Percentiles rank a stretch among this genome's conserved stretches.
phyloP scores from a whole-genome alignment of 2,888 invertebrate species.

The Cheilosia impressa region DNA sequence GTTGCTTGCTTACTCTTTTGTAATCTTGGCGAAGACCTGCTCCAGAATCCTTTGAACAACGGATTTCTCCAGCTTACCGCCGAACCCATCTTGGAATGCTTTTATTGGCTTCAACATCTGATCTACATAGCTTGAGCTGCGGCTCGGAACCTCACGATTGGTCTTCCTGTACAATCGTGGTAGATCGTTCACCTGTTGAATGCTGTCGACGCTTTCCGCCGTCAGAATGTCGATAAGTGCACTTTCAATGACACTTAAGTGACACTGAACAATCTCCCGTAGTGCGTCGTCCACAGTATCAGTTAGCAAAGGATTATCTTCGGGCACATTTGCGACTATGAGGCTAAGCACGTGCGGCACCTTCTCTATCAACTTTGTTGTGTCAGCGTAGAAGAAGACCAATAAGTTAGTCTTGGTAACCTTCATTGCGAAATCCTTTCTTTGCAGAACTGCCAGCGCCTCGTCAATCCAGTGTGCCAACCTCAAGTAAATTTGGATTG shows the following conservation, averaged over 20 bases:
- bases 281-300: conserved; percentile 79
- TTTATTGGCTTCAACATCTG: conserved; percentile 86
- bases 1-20: conserved; percentile 85
- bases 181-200: conserved; percentile 95
- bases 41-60: conserved; percentile 79
- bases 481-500: conserved; percentile 92
- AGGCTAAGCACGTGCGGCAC: conserved; percentile 85
- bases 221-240: conserved; percentile 91
- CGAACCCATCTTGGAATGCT: conserved; percentile 82
- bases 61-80: conserved; percentile 79
- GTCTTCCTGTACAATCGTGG: conserved; percentile 96
- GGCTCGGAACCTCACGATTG: conserved; percentile 93
- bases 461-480: conserved; percentile 89
- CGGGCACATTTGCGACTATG: conserved; percentile 86
- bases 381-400: conserved; percentile 79
- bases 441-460: conserved; percentile 81
- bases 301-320: conserved; percentile 76
- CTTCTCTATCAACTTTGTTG: conserved; percentile 77
- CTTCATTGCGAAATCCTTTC: conserved; percentile 67
- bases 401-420: conserved; percentile 78
- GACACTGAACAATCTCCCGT: conserved; percentile 74
- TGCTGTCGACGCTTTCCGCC: conserved; percentile 87
- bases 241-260: conserved; percentile 83
- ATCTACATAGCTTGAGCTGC: conserved; percentile 91
- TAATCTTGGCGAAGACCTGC: conserved; percentile 84